phyloP scores from a whole-genome alignment of 2,113 vertebrate genomes.

The Penelope pileata region DNA sequence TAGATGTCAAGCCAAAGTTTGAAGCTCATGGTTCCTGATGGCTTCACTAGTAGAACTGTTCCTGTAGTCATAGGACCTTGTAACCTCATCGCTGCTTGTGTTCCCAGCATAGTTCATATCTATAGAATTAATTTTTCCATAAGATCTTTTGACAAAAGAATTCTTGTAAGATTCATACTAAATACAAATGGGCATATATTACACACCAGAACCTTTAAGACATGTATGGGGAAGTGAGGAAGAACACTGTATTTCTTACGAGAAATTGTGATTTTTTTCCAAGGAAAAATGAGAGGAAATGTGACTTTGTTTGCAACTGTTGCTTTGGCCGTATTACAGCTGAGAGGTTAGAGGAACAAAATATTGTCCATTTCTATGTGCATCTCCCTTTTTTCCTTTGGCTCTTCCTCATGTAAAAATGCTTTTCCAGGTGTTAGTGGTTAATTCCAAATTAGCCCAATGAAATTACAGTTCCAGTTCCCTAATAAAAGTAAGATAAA shows the following conservation, averaged over 20 bases:
- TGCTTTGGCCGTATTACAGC: not conserved
- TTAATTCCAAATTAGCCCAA: not conserved
- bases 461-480: not conserved
- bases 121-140: not conserved
- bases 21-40: rapidly evolving
- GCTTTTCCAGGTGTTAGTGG: not conserved
- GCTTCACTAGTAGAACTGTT: not conserved
- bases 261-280: not conserved
- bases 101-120: not conserved
- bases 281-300: not conserved
- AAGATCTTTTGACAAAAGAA: not conserved
- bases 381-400: not conserved
- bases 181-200: not conserved
- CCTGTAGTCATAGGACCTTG: not conserved
- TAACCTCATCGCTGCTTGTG: not conserved
- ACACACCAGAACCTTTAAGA: not conserved
- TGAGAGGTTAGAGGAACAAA: not conserved
- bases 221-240: not conserved
- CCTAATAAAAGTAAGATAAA: not conserved
- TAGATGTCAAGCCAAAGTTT: not conserved
- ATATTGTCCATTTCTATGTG: not conserved
- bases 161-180: not conserved
- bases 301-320: not conserved
- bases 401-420: not conserved
- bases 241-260: not conserved